phyloP scores from a whole-genome alignment of 2,888 invertebrate genomes.

The Gonocerus acuteangulatus region DNA sequence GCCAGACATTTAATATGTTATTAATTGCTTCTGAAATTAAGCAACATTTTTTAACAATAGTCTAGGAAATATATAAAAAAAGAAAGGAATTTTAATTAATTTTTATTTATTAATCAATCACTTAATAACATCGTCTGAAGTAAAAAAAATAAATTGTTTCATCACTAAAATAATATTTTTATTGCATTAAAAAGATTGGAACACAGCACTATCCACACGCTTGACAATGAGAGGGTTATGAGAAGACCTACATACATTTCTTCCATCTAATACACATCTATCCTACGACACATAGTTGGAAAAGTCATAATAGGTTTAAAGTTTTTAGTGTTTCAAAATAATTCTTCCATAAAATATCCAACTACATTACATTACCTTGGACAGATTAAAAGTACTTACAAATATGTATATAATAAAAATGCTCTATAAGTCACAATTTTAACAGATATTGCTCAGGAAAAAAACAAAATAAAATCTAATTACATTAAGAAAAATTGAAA shows the following conservation, averaged over 20 bases:
- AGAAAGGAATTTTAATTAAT: too few relatives aligned
- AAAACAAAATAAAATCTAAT: constrained; percentile 1
- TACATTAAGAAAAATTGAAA: neutral
- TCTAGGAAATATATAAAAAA: too few relatives aligned
- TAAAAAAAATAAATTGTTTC: constrained; percentile 26
- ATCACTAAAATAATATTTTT: constrained; percentile 12
- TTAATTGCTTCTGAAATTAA: too few relatives aligned
- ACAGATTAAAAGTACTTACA: neutral
- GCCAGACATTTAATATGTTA: too few relatives aligned
- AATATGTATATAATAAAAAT: neutral
- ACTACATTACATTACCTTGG: neutral
- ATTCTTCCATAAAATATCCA: constrained; percentile 4
- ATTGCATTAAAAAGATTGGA: constrained; percentile 25
- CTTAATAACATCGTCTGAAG: constrained; percentile 4
- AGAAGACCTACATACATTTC: constrained; percentile 6
- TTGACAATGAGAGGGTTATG: constrained; percentile 20
- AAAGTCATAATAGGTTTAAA: constrained; percentile 9
- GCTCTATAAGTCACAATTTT: neutral
- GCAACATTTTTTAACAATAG: too few relatives aligned
- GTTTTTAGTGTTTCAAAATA: neutral
- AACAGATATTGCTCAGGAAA: too few relatives aligned
- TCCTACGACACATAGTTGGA: constrained; percentile 10
- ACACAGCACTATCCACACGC: constrained; percentile 23
- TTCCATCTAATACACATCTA: constrained; percentile 21
- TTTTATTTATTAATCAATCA: too few relatives aligned